A percentile compares a stretch with the other conserved stretches of the same genome.
Conservation (phyloP, 2,797 vertebrate genomes). For the Otolemur crassicaudatus region DNA sequence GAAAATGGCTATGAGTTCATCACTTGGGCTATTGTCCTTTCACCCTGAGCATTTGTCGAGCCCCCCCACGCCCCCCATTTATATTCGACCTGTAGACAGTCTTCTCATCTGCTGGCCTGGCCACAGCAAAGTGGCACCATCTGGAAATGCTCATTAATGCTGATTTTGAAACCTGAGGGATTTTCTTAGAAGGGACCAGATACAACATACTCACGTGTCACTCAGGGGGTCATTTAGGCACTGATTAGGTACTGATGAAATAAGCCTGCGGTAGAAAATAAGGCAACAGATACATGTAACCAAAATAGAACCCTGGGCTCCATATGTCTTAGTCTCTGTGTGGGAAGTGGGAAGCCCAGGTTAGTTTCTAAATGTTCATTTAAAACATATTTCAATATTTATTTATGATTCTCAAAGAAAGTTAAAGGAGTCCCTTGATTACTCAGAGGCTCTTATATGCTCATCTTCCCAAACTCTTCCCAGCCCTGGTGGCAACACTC, state of each 20-base stretch:
- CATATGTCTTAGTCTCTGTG: background rate
- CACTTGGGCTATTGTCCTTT: background rate
- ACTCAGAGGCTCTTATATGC: background rate
- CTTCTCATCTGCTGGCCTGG: background rate
- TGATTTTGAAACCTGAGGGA: conserved; percentile 9
- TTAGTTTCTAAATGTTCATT: background rate
- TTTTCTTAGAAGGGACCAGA: background rate
- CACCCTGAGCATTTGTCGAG: background rate
- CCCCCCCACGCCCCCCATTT: background rate
- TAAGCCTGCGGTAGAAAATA: background rate
- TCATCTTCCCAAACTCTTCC: background rate
- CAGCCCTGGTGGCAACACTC: background rate
- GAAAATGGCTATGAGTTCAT: background rate
- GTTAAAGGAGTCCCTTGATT: background rate
- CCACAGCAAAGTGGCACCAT: background rate
- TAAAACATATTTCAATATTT: conserved; percentile 3
- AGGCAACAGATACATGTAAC: background rate
- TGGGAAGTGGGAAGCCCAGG: background rate
- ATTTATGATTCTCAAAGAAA: conserved; percentile 5
- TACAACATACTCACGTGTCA: background rate
- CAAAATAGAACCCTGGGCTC: background rate
- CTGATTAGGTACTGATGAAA: background rate
- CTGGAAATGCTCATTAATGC: background rate
- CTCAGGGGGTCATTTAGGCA: background rate
- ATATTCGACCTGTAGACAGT: background rate